Conservation (phyloP, 2,888 invertebrate genomes). For the Agriopis aurantiaria region DNA sequence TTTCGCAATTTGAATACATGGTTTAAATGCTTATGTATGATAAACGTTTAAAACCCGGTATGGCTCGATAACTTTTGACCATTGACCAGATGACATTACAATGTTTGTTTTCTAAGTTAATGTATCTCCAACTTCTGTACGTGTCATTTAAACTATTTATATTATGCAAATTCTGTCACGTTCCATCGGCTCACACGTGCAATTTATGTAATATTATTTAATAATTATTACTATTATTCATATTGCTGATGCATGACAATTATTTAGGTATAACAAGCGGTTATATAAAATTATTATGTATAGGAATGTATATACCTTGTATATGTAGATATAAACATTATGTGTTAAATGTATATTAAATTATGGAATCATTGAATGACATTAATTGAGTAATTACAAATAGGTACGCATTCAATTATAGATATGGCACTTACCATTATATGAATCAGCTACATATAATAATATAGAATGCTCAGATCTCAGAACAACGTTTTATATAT, state of each 20-base stretch:
- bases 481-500: no score
- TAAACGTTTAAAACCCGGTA: neutral
- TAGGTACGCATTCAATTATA: neutral
- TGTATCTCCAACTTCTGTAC: constrained; percentile 9
- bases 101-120: neutral
- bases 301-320: neutral
- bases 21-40: no score
- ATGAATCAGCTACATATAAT: neutral
- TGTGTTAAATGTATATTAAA: neutral
- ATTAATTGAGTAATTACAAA: no score
- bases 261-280: neutral
- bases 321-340: neutral
- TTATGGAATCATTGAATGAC: no score
- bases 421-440: constrained; percentile 6
- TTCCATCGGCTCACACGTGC: neutral
- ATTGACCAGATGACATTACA: neutral
- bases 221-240: constrained; percentile 6
- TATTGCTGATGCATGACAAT: constrained; percentile 22
- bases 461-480: neutral
- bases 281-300: neutral
- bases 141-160: constrained; percentile 10
- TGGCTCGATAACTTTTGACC: neutral
- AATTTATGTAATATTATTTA: neutral
- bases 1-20: no score
- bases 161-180: constrained; percentile 25